These are phyloP conservation scores for Syngnathus typhle DNA, from an alignment of 2,113 vertebrate genomes.

Conservation along the genomic window DNA sequence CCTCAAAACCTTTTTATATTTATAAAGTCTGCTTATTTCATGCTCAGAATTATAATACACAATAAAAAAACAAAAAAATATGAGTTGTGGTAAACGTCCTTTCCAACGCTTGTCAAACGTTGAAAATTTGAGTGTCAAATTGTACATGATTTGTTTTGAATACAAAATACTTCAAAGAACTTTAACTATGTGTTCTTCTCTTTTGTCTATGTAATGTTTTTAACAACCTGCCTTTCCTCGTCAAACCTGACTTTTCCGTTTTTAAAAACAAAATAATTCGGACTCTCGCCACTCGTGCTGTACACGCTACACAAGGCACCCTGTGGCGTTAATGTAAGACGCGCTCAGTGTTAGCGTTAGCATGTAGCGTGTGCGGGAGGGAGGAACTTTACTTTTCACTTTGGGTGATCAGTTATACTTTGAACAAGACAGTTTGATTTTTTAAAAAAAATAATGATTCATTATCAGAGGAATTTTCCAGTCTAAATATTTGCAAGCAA, in stretches of 20 bases:
- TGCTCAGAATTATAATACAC: slow-evolving; percentile 59
- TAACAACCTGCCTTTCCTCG: neutral
- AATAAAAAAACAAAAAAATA: slow-evolving; percentile 10
- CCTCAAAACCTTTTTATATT: slow-evolving; percentile 62
- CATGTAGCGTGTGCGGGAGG: slow-evolving; percentile 7
- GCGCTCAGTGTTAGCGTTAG: neutral
- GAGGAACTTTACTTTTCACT: neutral
- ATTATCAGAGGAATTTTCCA: neutral
- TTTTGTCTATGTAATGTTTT: neutral
- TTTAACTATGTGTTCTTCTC: neutral
- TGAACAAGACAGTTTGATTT: neutral
- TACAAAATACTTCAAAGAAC: neutral
- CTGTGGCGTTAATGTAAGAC: slow-evolving; percentile 1
- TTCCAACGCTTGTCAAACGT: neutral
- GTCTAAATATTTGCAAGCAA: neutral
- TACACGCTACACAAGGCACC: slow-evolving; percentile 1
- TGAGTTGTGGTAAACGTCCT: slow-evolving; percentile 9
- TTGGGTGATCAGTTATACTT: neutral
- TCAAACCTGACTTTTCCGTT: neutral
- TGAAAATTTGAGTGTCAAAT: neutral
- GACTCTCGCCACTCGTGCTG: neutral
- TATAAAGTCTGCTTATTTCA: slow-evolving; percentile 67
- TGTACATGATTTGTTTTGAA: neutral
- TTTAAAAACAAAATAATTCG: neutral
- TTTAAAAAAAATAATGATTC: neutral